These are phyloP conservation scores for Druceiella hillmani DNA, from an alignment of 2,888 invertebrate species.

Conservation along the genomic window DNA sequence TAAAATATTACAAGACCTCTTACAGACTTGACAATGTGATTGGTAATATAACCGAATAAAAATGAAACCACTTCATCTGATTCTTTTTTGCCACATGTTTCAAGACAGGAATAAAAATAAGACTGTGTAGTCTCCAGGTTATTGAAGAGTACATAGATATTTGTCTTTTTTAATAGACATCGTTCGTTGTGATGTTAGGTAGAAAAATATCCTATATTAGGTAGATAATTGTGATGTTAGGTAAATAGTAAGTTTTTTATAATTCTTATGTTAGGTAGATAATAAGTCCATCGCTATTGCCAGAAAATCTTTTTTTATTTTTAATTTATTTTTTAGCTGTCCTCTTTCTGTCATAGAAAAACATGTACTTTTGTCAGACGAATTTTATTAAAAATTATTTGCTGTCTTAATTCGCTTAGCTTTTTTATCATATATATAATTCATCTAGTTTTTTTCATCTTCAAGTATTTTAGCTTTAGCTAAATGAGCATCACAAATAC, in stretches of 20 bases:
- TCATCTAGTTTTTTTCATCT: too few relatives aligned
- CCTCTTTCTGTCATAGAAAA: too few relatives aligned
- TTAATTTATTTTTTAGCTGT: too few relatives aligned
- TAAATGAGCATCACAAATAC: slow-evolving; percentile 4
- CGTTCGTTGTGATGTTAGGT: slow-evolving; percentile 4
- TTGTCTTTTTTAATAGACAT: slow-evolving; percentile 6
- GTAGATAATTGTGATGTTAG: too few relatives aligned
- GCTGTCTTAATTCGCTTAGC: neutral
- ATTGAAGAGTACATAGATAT: slow-evolving; percentile 4
- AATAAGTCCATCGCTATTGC: slow-evolving; percentile 2
- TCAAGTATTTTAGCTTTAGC: too few relatives aligned
- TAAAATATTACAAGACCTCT: slow-evolving; percentile 2
- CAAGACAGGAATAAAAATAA: slow-evolving; percentile 3
- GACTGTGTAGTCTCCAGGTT: neutral
- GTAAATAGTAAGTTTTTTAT: too few relatives aligned
- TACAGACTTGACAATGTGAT: neutral
- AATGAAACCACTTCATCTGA: slow-evolving; percentile 7
- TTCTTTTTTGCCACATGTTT: slow-evolving; percentile 1
- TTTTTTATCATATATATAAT: too few relatives aligned
- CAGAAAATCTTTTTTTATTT: too few relatives aligned
- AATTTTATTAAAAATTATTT: too few relatives aligned
- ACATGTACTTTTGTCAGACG: too few relatives aligned
- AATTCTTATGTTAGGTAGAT: too few relatives aligned
- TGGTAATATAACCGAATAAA: slow-evolving; percentile 1
- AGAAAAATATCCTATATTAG: too few relatives aligned